Evolutionary conservation across 2,888 invertebrate genomes (phyloP).

Genomic region (Nymphalis c-album): DNA sequence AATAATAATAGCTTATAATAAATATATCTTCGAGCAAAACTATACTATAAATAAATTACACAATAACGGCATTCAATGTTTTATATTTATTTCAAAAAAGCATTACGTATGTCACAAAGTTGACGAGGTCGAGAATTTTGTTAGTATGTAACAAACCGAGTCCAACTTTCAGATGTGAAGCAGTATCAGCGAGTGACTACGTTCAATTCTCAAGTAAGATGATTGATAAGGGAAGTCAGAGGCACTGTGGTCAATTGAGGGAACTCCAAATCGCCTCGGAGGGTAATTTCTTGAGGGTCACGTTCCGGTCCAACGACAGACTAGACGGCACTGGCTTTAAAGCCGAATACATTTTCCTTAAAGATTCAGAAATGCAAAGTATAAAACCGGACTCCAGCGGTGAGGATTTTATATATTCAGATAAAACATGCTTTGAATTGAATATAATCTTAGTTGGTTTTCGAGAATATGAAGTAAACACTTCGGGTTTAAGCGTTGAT

Average conservation of each 20-base stretch:
- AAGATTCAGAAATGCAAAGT: slow-evolving; percentile 83
- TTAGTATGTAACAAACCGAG: neutral
- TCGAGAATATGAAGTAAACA: neutral
- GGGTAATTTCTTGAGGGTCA: slow-evolving; percentile 94
- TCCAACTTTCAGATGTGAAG: slow-evolving; percentile 87
- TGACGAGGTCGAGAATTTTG: too few relatives aligned
- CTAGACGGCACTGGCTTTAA: slow-evolving; percentile 97
- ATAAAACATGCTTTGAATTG: slow-evolving; percentile 7
- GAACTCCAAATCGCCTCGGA: slow-evolving; percentile 92
- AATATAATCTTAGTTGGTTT: slow-evolving; percentile 1
- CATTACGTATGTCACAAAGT: too few relatives aligned
- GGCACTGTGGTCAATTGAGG: slow-evolving; percentile 91
- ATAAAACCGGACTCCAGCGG: slow-evolving; percentile 63
- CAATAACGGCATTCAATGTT: too few relatives aligned
- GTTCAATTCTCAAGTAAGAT: slow-evolving; percentile 97
- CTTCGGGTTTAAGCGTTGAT: neutral
- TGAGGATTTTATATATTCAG: slow-evolving; percentile 40
- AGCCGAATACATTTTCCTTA: slow-evolving; percentile 92
- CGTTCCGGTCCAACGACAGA: slow-evolving; percentile 95
- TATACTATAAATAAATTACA: too few relatives aligned
- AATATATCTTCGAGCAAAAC: too few relatives aligned
- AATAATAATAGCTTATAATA: too few relatives aligned
- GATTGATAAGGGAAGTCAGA: slow-evolving; percentile 89
- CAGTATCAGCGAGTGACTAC: slow-evolving; percentile 95
- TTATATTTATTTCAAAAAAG: too few relatives aligned